Conservation (phyloP, 2,888 invertebrate species). For the Epistrophe eligans region DNA sequence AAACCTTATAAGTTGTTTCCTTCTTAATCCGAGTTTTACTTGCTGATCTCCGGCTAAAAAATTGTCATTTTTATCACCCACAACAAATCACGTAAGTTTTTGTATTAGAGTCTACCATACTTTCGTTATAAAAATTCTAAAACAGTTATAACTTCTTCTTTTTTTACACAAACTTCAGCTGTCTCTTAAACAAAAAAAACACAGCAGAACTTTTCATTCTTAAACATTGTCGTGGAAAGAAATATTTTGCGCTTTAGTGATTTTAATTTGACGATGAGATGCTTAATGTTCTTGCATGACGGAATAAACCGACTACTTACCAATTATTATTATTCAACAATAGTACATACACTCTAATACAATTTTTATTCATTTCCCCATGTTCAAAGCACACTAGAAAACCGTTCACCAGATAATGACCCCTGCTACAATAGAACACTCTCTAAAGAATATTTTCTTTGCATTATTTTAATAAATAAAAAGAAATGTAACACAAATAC, state of each 20-base stretch:
- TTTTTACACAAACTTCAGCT: constrained; percentile 7
- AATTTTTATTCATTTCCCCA: constrained; percentile 12
- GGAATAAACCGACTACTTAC: constrained; percentile 42
- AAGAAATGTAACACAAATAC: constrained; percentile 7
- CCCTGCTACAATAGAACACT: constrained; percentile 35
- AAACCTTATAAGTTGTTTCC: too few species aligned
- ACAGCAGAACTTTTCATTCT: constrained; percentile 6
- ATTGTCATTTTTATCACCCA: too few species aligned
- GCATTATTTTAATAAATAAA: neutral
- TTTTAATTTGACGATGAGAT: constrained; percentile 61
- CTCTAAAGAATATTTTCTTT: constrained; percentile 25
- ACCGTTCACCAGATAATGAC: constrained; percentile 67
- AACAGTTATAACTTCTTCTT: neutral
- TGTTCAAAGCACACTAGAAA: constrained; percentile 45
- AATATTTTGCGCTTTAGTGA: constrained; percentile 68
- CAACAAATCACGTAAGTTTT: too few species aligned
- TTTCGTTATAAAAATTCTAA: too few species aligned
- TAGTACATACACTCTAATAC: neutral
- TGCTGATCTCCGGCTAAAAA: too few species aligned
- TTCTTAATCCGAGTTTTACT: too few species aligned
- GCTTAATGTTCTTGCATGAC: constrained; percentile 65
- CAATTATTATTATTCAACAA: constrained; percentile 33
- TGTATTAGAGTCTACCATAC: too few species aligned
- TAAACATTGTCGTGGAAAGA: constrained; percentile 24
- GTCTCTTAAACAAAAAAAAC: neutral